Conservation (phyloP, 2,797 vertebrate genomes). For the Takifugu ocellatus region DNA sequence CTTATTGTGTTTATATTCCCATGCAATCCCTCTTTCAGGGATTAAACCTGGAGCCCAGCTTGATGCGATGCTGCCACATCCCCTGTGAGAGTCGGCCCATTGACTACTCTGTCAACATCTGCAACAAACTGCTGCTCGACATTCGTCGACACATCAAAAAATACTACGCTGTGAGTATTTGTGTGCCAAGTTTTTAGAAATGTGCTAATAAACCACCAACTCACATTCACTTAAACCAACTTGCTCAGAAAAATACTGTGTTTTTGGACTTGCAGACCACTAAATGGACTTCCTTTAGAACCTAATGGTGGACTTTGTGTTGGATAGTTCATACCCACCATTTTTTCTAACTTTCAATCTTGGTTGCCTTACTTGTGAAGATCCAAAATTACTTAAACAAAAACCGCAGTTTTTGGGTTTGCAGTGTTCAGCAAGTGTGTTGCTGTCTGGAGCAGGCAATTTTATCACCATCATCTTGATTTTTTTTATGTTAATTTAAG, state of each 20-base stretch:
- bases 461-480: no score
- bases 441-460: no score
- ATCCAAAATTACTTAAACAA: no score
- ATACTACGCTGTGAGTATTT: slow-evolving; percentile 76
- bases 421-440: no score
- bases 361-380: no score
- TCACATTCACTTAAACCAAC: neutral
- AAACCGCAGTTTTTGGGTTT: no score
- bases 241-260: neutral
- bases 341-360: no score
- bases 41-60: slow-evolving; percentile 79
- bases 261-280: no score
- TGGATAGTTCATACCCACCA: no score
- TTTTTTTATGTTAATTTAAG: no score
- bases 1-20: neutral
- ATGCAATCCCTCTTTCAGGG: slow-evolving; percentile 70
- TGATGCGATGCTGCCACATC: slow-evolving; percentile 85
- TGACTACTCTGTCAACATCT: slow-evolving; percentile 73
- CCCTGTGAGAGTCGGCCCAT: slow-evolving; percentile 79
- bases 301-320: no score
- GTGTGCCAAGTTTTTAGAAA: neutral
- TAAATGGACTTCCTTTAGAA: no score
- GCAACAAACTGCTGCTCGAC: slow-evolving; percentile 89
- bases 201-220: slow-evolving; percentile 1
- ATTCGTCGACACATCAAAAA: slow-evolving; percentile 84